Conservation (phyloP, 2,888 invertebrate species). For the Parelbella ahira region DNA sequence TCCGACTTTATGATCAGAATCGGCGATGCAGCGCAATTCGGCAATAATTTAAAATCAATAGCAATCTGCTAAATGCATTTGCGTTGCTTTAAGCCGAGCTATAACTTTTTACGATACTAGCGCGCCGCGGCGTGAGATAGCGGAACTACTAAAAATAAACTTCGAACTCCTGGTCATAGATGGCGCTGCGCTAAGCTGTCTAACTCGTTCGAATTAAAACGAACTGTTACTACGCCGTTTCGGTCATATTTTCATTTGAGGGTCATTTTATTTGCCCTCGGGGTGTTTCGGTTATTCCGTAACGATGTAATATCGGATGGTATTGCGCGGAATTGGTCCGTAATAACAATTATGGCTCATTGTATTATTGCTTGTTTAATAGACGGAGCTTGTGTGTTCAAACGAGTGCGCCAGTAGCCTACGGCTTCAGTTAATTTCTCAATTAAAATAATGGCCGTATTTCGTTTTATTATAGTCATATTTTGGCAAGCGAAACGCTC, state of each 20-base stretch:
- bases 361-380: slow-evolving; percentile 52
- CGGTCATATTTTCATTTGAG: slow-evolving; percentile 55
- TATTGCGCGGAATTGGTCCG: slow-evolving; percentile 40
- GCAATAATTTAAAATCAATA: slow-evolving; percentile 36
- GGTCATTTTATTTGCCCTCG: slow-evolving; percentile 35
- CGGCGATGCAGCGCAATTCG: slow-evolving; percentile 20
- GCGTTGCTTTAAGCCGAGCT: slow-evolving; percentile 28
- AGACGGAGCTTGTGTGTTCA: slow-evolving; percentile 39
- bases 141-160: slow-evolving; percentile 49
- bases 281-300: slow-evolving; percentile 34
- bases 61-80: slow-evolving; percentile 32
- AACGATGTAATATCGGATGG: slow-evolving; percentile 37
- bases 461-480: slow-evolving; percentile 34
- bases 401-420: slow-evolving; percentile 25
- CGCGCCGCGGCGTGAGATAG: slow-evolving; percentile 40
- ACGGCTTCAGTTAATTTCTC: slow-evolving; percentile 43
- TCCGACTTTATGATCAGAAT: slow-evolving; percentile 23
- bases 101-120: slow-evolving; percentile 43
- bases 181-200: slow-evolving; percentile 51
- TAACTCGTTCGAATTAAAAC: slow-evolving; percentile 45
- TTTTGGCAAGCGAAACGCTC: slow-evolving; percentile 18
- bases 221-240: slow-evolving; percentile 39
- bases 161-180: slow-evolving; percentile 46
- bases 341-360: slow-evolving; percentile 49
- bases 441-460: slow-evolving; percentile 46